Conservation (phyloP, 2,797 vertebrate species). For the Epinephelus awoara region DNA sequence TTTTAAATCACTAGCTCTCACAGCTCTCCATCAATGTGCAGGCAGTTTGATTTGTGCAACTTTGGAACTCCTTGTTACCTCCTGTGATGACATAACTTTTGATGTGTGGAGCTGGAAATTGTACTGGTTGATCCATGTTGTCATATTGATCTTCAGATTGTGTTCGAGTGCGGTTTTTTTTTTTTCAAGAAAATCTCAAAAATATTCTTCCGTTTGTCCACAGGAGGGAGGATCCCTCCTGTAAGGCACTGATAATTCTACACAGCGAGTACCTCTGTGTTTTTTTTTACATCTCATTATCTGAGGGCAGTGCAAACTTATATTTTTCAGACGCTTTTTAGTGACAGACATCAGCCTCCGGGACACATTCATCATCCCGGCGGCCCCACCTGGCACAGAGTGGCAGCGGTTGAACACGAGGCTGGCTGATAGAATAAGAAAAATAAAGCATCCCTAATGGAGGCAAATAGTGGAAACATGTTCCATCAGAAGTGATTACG, state of each 20-base stretch:
- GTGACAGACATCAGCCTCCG: slow-evolving; percentile 37
- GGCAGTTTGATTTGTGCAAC: slow-evolving; percentile 19
- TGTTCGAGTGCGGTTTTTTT: not conserved
- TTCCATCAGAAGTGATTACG: slow-evolving; percentile 87
- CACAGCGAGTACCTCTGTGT: not conserved
- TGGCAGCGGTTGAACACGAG: slow-evolving; percentile 70
- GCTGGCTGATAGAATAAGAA: slow-evolving; percentile 75
- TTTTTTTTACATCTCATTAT: slow-evolving; percentile 3
- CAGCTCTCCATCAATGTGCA: slow-evolving; percentile 6
- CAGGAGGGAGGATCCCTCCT: not conserved
- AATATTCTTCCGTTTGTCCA: not conserved
- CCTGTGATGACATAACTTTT: not conserved
- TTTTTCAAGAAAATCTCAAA: not conserved
- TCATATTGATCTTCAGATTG: not conserved
- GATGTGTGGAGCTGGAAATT: not conserved
- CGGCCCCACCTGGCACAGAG: slow-evolving; percentile 78
- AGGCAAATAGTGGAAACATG: slow-evolving; percentile 87
- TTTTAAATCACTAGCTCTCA: slow-evolving; percentile 24
- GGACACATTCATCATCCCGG: slow-evolving; percentile 61
- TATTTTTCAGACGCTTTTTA: slow-evolving; percentile 10
- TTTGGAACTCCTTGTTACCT: not conserved
- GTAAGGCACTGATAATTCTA: not conserved
- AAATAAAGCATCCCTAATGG: slow-evolving; percentile 85
- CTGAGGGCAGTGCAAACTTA: not conserved
- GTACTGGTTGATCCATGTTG: not conserved